Conservation (phyloP, 2,797 vertebrate species). For the Rhincodon typus region DNA sequence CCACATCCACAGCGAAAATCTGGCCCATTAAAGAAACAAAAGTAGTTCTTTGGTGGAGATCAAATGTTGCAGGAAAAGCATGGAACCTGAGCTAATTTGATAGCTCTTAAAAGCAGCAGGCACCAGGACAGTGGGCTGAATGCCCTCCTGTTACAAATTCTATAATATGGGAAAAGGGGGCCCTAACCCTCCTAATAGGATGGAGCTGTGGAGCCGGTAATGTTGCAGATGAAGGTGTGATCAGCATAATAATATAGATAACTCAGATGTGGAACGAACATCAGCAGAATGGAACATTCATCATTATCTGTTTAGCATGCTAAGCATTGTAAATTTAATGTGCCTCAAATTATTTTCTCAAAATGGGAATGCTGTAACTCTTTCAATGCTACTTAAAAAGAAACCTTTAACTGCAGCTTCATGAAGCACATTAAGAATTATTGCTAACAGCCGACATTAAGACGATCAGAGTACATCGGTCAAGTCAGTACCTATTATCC, state of each 20-base stretch:
- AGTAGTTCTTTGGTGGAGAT: no score
- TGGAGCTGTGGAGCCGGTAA: background rate
- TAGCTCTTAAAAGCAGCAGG: no score
- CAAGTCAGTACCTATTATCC: background rate
- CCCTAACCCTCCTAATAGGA: background rate
- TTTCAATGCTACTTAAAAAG: slow-evolving; percentile 17
- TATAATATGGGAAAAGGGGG: background rate
- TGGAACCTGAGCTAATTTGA: no score
- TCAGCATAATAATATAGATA: background rate
- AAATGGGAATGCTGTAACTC: slow-evolving; percentile 17
- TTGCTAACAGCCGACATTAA: background rate
- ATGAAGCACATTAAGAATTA: slow-evolving; percentile 17
- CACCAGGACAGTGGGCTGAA: no score
- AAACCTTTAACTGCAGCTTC: slow-evolving; percentile 18
- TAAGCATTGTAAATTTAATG: slow-evolving; percentile 34
- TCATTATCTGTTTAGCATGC: background rate
- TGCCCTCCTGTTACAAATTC: background rate
- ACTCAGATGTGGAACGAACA: background rate
- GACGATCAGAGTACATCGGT: background rate
- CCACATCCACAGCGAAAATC: background rate
- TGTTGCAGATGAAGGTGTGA: background rate
- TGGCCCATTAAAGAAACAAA: background rate
- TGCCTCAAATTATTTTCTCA: background rate
- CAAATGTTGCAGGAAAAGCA: no score
- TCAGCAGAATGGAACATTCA: background rate